phyloP scores from a whole-genome alignment of 1,140 invertebrate species.

The Brachionus rotundiformis region DNA sequence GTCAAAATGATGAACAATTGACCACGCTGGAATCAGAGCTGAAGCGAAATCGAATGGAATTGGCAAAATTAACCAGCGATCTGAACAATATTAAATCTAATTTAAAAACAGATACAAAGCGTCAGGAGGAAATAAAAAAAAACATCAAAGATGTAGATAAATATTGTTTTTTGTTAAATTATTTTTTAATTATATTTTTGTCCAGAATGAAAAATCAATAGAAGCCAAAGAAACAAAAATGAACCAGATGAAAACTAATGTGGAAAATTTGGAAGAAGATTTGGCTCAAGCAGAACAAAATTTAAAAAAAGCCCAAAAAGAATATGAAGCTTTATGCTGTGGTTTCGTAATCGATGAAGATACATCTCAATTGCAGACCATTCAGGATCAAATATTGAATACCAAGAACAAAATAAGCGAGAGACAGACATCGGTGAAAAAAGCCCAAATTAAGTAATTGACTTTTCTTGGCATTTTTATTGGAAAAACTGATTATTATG shows the following conservation, averaged over 20 bases:
- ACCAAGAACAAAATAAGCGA: conserved; percentile 48
- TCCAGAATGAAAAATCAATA: conserved; percentile 34
- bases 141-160: conserved; percentile 35
- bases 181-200: too few species aligned
- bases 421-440: conserved; percentile 43
- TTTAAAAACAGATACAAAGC: conserved; percentile 23
- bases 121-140: conserved; percentile 14
- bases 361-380: conserved; percentile 21
- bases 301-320: conserved; percentile 41
- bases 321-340: conserved; percentile 43
- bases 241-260: conserved; percentile 44
- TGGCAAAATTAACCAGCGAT: conserved; percentile 35
- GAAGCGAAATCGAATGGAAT: conserved; percentile 6
- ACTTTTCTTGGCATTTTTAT: too few species aligned
- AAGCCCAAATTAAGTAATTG: conserved; percentile 37
- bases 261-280: conserved; percentile 34
- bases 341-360: conserved; percentile 47
- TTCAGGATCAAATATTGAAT: conserved; percentile 52
- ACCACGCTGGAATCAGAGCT: background rate
- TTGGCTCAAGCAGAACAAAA: conserved; percentile 16
- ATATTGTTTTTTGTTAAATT: too few species aligned
- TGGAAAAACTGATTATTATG: too few species aligned
- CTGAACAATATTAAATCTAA: conserved; percentile 37
- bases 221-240: conserved; percentile 40
- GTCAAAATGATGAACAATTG: background rate